These are phyloP conservation scores for Erinaceus europaeus DNA, from an alignment of 2,113 vertebrate species.

Conservation along the genomic window DNA sequence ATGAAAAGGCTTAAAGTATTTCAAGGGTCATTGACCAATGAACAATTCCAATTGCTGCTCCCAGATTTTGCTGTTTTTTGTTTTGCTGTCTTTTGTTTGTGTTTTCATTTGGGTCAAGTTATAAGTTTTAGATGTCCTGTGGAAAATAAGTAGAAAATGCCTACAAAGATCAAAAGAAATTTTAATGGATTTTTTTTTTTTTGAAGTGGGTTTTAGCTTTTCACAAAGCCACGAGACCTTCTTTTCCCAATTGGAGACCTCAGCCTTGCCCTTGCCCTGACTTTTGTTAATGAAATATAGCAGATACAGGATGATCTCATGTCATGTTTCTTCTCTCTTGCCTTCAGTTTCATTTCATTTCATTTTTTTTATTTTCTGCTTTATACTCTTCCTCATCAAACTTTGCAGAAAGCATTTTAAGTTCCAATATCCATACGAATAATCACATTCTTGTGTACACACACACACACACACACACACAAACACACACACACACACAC, in stretches of 20 bases:
- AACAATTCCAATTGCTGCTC: not conserved
- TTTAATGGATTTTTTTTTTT: not conserved
- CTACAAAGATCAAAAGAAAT: constrained; percentile 12
- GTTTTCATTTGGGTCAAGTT: constrained; percentile 19
- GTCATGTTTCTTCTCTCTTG: not conserved
- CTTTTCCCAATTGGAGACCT: not conserved
- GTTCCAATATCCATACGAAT: not conserved
- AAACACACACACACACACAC: not conserved
- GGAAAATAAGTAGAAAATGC: constrained; percentile 17
- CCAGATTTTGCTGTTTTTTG: not conserved
- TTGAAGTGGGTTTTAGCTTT: not conserved
- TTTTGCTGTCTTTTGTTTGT: not conserved
- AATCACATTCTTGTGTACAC: not conserved
- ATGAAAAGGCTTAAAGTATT: not conserved
- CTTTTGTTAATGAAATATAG: not conserved
- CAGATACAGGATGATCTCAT: not conserved
- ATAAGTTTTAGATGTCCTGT: not conserved
- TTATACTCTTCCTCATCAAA: constrained; percentile 11
- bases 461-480: not conserved
- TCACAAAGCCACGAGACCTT: not conserved
- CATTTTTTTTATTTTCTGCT: constrained; percentile 13
- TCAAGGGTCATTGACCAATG: not conserved
- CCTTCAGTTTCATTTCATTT: not conserved
- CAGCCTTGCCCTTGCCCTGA: not conserved
- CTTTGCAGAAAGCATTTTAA: constrained; percentile 22